Base-by-base conservation (phyloP, 1,140 invertebrate species). In the Cotesia vestalis region DNA sequence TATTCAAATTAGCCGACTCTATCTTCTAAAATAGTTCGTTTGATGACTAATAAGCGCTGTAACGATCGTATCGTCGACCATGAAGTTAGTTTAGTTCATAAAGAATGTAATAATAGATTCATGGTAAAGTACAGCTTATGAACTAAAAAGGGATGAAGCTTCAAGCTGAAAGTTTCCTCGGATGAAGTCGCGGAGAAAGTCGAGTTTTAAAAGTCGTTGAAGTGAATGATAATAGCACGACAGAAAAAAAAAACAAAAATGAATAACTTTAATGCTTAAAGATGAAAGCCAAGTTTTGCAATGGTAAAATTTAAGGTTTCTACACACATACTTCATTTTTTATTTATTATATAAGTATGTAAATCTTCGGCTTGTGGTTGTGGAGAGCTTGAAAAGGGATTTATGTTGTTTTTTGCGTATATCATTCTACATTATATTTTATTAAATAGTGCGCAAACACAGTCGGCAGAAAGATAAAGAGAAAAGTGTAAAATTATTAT, bases 251-350 rank as follows among this genome's bases (percentile, higher is more conserved):
- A 67, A 12, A 1, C 27, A 55, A 14, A 12, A 34, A 51, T 35
- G 12, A 46, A 63, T 36, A 67, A 59, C 38, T 53, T 59, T 35
- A 34, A 34, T 36, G 17, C 14, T 53, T 12, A 57, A 52, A 57
- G 6, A 53, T 52, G 46, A 52, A 66, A 66, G 12, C 14, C 51
- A 53, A 46, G 38, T 66, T 66, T 53, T 57, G 12, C 20, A 27
- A 69, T 69, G 67, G 67, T 46, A 36, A 69, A 69, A 61, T 69
- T 69, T 69, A 60, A 69, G 20, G 66, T 57, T 27, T 68, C 59
- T 59, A 53, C 52, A 38, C 12, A 20, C 40, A 12, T 27, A 27
- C 27, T 27, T 11, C 4, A 46, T 57, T 6, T 57, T 14, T 57
- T 14, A 14, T n/a, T 57, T n/a, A 14, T 4, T 57, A 17, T 57